phyloP scores from a whole-genome alignment of 2,113 vertebrate species.

The Pongo abelii region DNA sequence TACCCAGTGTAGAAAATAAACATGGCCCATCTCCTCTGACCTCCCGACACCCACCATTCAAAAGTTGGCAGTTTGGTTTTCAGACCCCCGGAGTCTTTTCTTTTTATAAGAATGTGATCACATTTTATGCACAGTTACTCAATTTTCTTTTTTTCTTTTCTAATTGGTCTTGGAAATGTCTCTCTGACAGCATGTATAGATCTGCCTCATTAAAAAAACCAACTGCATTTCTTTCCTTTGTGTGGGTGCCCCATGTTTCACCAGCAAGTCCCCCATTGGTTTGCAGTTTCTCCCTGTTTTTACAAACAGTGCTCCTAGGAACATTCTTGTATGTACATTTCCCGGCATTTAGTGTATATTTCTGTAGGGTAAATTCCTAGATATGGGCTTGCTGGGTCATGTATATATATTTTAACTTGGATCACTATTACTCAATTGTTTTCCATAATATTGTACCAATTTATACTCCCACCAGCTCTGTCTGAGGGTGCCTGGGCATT shows the following conservation, averaged over 20 bases:
- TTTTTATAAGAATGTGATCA: background rate
- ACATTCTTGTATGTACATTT: rapidly evolving
- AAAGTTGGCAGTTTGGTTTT: background rate
- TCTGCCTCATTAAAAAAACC: background rate
- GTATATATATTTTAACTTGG: background rate
- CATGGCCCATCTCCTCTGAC: rapidly evolving
- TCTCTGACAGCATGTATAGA: background rate
- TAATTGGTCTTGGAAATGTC: background rate
- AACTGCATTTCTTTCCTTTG: background rate
- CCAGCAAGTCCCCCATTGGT: background rate
- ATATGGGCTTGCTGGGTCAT: background rate
- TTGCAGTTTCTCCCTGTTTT: background rate
- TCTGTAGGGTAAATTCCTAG: background rate
- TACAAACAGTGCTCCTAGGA: background rate
- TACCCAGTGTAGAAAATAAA: background rate
- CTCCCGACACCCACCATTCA: rapidly evolving
- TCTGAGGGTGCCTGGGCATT: background rate
- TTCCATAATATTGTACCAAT: background rate
- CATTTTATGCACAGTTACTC: background rate
- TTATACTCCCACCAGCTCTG: background rate
- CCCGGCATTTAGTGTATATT: background rate
- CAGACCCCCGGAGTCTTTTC: background rate
- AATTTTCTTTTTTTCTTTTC: background rate
- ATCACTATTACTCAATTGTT: background rate
- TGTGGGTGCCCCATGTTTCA: background rate